Conservation (phyloP, 2,888 invertebrate genomes). For the Cheilosia variabilis region DNA sequence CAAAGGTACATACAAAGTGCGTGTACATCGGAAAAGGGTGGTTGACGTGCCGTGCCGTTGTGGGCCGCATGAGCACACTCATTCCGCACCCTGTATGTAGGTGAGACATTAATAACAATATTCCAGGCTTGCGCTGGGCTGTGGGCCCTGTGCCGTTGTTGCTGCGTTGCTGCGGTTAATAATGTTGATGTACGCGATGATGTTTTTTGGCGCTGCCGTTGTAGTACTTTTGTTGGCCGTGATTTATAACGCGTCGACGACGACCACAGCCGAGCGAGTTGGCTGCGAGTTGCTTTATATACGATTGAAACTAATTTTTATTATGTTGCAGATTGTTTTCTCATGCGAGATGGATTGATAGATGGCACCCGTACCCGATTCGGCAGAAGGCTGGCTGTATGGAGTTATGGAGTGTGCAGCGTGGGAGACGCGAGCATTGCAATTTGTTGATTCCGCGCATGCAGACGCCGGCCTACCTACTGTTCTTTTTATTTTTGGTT, state of each 20-base stretch:
- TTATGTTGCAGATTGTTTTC: slow-evolving; percentile 75
- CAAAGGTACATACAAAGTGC: slow-evolving; percentile 21
- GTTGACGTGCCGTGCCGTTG: slow-evolving; percentile 42
- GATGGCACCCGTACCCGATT: slow-evolving; percentile 70
- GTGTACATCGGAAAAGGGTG: slow-evolving; percentile 67
- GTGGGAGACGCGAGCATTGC: slow-evolving; percentile 64
- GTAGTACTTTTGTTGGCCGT: slow-evolving; percentile 70
- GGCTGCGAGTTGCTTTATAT: slow-evolving; percentile 29
- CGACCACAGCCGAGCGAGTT: slow-evolving; percentile 23
- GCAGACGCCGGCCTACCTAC: slow-evolving; percentile 64
- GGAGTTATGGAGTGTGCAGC: slow-evolving; percentile 14
- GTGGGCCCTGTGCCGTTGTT: slow-evolving; percentile 29
- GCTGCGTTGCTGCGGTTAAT: slow-evolving; percentile 69
- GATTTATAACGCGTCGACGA: slow-evolving; percentile 64
- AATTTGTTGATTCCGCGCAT: slow-evolving; percentile 59
- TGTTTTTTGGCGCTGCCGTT: slow-evolving; percentile 76
- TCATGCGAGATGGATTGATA: slow-evolving; percentile 75
- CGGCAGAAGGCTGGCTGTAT: slow-evolving; percentile 12
- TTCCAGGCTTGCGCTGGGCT: slow-evolving; percentile 34
- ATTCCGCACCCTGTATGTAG: slow-evolving; percentile 75
- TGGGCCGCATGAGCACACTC: slow-evolving; percentile 63
- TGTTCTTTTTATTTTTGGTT: neutral
- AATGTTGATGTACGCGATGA: slow-evolving; percentile 76
- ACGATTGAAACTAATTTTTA: slow-evolving; percentile 76
- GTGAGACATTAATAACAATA: slow-evolving; percentile 76